Conservation (phyloP, 1,140 invertebrate species). For the Drosophila quadrilineata region DNA sequence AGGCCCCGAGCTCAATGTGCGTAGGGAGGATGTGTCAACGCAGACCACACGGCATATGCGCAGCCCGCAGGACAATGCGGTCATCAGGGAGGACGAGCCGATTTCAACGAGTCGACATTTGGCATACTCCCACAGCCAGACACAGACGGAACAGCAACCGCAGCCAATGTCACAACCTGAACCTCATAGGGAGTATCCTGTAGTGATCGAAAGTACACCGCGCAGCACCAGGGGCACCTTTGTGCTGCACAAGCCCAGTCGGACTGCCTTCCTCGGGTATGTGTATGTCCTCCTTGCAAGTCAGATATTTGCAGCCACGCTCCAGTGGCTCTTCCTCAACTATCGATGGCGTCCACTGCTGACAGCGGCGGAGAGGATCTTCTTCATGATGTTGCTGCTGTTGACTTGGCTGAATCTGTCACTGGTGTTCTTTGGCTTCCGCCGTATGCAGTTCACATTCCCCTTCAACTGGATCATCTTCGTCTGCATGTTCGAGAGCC, state of each 20-base stretch:
- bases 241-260: not conserved
- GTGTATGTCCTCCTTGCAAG: conserved; percentile 32
- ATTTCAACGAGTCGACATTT: too few relatives aligned
- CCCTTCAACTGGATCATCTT: conserved; percentile 58
- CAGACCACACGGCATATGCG: not conserved
- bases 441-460: conserved; percentile 40
- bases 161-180: too few relatives aligned
- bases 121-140: too few relatives aligned
- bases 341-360: conserved; percentile 39
- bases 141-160: too few relatives aligned
- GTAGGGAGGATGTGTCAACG: not conserved
- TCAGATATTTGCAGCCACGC: conserved; percentile 35
- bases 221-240: too few relatives aligned
- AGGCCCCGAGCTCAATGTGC: conserved; percentile 21
- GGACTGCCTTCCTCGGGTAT: conserved; percentile 20
- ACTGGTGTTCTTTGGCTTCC: conserved; percentile 47
- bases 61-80: too few relatives aligned
- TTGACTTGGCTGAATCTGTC: conserved; percentile 43
- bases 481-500: conserved; percentile 45
- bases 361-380: conserved; percentile 10
- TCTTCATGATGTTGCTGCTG: conserved; percentile 36
- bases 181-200: too few relatives aligned
- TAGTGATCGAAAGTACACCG: too few relatives aligned
- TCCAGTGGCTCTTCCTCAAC: conserved; percentile 45
- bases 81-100: too few relatives aligned